Evolutionary conservation across 1,140 invertebrate species (phyloP), one percentile per base, ranked within the genome.

Genomic region (Zophobas morio): DNA sequence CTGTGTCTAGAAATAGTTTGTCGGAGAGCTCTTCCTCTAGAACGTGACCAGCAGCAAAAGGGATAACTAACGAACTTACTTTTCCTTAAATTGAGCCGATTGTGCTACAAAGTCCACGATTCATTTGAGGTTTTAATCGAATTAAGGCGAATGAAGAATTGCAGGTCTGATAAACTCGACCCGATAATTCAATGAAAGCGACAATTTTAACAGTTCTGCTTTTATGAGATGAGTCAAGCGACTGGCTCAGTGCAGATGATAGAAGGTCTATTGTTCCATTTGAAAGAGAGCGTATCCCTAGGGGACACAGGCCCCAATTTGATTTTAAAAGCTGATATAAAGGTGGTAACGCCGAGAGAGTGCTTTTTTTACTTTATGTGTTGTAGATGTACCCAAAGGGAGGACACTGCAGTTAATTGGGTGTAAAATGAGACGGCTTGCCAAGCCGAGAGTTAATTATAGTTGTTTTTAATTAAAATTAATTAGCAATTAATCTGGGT

Each of bases 391-490:
- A 35, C 1, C 36, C 34, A 60, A 66, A 66, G 60, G 32, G 60
- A 66, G 37, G 60, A 66, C 6, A 42, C 34, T 66, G 60, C 20
- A 33, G 39, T 8, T 66, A 66, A 66, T 66, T 66, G 60, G 39
- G 60, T 66, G 60, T 66, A 66, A 66, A 66, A 66, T 42, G 60
- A 66, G 39, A 66, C 60, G 37, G 33, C 8, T 36, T 57, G 34
- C 32, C 60, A 66, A 46, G 20, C 60, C 33, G 60, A 66, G 60
- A 66, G 60, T 42, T 72, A 72, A 72, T 72, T 72, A 54, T 56
- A 56, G 54, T 73, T 72, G 47, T 51, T 72, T 71, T 72, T 73
- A 73, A 73, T 73, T 73, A 73, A 73, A 54, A 73, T 73, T 73
- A 73, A 73, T 73, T 53, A 73, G 71, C 49, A 73, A 73, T 73